These are phyloP conservation scores for Dichetophora obliterata DNA, from an alignment of 2,888 invertebrate genomes.

Conservation along the genomic window DNA sequence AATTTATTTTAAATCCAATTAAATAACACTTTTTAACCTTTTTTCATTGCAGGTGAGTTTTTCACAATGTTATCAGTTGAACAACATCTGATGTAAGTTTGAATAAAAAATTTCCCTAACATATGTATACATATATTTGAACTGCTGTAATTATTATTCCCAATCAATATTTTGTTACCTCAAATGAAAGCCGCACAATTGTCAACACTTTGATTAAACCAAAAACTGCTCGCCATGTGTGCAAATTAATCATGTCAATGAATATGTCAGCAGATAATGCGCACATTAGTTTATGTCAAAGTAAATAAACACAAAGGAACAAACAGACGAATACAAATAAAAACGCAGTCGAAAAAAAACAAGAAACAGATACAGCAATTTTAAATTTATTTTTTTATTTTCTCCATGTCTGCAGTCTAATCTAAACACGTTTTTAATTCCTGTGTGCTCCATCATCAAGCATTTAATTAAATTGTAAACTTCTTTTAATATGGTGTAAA, in stretches of 20 bases:
- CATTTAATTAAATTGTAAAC: neutral
- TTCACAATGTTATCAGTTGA: neutral
- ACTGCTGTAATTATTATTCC: neutral
- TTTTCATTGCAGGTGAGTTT: conserved; percentile 5
- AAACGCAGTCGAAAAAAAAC: neutral
- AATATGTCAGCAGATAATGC: neutral
- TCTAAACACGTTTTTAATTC: neutral
- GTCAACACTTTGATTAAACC: conserved; percentile 2
- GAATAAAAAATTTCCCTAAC: no score
- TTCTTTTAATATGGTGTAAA: no score
- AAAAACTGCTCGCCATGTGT: neutral
- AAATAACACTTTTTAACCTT: neutral
- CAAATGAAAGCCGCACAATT: neutral
- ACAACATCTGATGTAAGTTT: neutral
- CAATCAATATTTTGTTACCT: neutral
- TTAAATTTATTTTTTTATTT: conserved; percentile 5
- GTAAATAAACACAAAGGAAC: neutral
- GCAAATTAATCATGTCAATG: neutral
- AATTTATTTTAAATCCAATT: neutral
- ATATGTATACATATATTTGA: no score
- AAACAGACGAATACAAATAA: neutral
- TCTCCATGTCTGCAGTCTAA: neutral
- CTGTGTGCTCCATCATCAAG: neutral
- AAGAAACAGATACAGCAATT: neutral
- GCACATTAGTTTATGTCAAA: neutral